These are phyloP conservation scores for Aphidoletes aphidimyza DNA, from an alignment of 2,888 invertebrate species.

Conservation along the genomic window DNA sequence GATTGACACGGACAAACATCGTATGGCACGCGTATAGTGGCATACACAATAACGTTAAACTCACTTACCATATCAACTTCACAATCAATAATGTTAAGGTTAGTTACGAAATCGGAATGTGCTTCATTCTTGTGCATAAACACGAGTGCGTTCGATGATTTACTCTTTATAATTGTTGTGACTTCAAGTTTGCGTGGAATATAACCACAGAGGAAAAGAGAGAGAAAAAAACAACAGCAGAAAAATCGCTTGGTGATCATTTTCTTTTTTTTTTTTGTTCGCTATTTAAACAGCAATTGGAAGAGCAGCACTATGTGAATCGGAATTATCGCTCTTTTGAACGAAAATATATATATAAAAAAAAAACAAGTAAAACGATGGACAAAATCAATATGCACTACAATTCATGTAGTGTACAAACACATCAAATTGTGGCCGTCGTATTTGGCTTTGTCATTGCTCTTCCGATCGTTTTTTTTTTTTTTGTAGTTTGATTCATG, in stretches of 20 bases:
- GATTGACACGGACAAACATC: constrained; percentile 2
- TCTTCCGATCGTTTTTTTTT: not conserved
- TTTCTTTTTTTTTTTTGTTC: not conserved
- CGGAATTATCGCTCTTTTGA: too few species aligned
- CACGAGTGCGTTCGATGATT: not conserved
- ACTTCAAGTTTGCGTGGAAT: too few species aligned
- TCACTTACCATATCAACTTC: not conserved
- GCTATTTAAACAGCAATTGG: too few species aligned
- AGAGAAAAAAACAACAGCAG: too few species aligned
- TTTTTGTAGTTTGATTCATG: not conserved
- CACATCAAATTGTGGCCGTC: too few species aligned
- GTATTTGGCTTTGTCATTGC: not conserved
- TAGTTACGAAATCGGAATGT: constrained; percentile 33
- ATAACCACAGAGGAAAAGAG: too few species aligned
- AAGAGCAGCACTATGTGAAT: too few species aligned
- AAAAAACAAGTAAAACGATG: too few species aligned
- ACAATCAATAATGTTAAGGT: constrained; percentile 49
- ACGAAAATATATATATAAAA: too few species aligned
- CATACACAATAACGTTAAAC: not conserved
- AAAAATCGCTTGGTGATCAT: not conserved
- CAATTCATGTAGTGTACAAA: too few species aligned
- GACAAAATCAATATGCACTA: too few species aligned
- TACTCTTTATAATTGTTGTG: too few species aligned
- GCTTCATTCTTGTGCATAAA: not conserved
- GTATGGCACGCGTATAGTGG: not conserved